Conservation (phyloP, 2,888 invertebrate species). For the Arctia plantaginis region DNA sequence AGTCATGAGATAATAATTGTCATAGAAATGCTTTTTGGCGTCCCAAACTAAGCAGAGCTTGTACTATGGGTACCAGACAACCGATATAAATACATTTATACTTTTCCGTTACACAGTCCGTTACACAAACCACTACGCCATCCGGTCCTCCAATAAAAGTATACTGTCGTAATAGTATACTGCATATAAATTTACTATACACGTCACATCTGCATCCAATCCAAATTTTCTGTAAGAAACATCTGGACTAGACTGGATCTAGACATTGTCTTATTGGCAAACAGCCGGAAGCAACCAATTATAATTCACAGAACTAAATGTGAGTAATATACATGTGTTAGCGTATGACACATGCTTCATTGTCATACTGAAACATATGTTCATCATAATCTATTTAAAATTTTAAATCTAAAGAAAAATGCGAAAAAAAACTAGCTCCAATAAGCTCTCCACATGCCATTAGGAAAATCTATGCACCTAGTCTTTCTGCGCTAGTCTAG, state of each 20-base stretch:
- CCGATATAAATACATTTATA: no score
- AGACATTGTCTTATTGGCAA: slow-evolving; percentile 37
- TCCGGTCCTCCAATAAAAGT: no score
- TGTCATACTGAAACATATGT: slow-evolving; percentile 15
- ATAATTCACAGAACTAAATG: slow-evolving; percentile 16
- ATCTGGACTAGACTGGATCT: slow-evolving; percentile 34
- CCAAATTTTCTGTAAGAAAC: background rate
- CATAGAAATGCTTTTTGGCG: no score
- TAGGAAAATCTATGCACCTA: background rate
- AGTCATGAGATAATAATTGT: no score
- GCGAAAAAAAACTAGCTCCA: no score
- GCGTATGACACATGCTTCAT: slow-evolving; percentile 34
- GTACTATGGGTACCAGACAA: no score
- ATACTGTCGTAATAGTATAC: background rate
- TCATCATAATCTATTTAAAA: slow-evolving; percentile 25
- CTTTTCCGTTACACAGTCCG: no score
- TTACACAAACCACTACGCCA: no score
- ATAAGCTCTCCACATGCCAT: no score
- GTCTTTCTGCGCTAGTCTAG: background rate
- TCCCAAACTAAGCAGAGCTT: no score
- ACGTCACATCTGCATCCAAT: background rate
- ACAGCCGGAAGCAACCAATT: slow-evolving; percentile 49
- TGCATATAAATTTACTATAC: background rate
- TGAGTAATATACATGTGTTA: slow-evolving; percentile 48
- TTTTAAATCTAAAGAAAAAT: background rate